phyloP scores from a whole-genome alignment of 2,797 vertebrate species.

The Thunnus albacares region DNA sequence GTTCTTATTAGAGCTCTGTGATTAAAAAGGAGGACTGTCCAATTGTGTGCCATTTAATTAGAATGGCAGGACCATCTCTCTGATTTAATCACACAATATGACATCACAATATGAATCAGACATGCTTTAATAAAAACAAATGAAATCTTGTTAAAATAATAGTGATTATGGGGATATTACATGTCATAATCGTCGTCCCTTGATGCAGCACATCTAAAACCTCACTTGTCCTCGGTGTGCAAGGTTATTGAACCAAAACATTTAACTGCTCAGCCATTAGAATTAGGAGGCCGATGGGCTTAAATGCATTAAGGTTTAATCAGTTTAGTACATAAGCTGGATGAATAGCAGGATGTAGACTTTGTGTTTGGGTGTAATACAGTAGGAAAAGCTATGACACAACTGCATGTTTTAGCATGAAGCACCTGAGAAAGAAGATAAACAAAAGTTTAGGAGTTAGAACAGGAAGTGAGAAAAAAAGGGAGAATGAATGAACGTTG shows the following conservation, averaged over 20 bases:
- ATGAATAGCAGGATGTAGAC: slow-evolving; percentile 19
- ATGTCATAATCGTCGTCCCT: slow-evolving; percentile 42
- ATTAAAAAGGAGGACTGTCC: slow-evolving; percentile 71
- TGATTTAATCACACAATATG: slow-evolving; percentile 72
- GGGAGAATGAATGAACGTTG: slow-evolving; percentile 45
- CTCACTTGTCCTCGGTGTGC: slow-evolving; percentile 34
- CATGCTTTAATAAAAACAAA: slow-evolving; percentile 73
- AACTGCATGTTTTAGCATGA: slow-evolving; percentile 14
- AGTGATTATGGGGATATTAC: slow-evolving; percentile 61
- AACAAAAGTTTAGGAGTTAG: slow-evolving; percentile 23
- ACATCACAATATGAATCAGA: slow-evolving; percentile 43
- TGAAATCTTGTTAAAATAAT: slow-evolving; percentile 75
- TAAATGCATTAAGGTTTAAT: slow-evolving; percentile 64
- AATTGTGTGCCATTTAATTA: slow-evolving; percentile 71
- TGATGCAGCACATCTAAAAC: slow-evolving; percentile 56
- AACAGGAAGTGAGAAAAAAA: slow-evolving; percentile 25
- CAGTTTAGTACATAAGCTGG: slow-evolving; percentile 45
- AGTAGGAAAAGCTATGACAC: slow-evolving; percentile 9
- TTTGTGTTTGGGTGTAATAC: slow-evolving; percentile 22
- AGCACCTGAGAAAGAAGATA: slow-evolving; percentile 16
- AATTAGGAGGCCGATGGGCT: slow-evolving; percentile 44
- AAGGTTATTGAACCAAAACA: slow-evolving; percentile 52
- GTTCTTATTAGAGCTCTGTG: slow-evolving; percentile 60
- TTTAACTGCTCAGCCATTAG: slow-evolving; percentile 46
- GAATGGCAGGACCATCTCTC: slow-evolving; percentile 53